Conservation (phyloP, 2,113 vertebrate species). For the Spea bombifrons region DNA sequence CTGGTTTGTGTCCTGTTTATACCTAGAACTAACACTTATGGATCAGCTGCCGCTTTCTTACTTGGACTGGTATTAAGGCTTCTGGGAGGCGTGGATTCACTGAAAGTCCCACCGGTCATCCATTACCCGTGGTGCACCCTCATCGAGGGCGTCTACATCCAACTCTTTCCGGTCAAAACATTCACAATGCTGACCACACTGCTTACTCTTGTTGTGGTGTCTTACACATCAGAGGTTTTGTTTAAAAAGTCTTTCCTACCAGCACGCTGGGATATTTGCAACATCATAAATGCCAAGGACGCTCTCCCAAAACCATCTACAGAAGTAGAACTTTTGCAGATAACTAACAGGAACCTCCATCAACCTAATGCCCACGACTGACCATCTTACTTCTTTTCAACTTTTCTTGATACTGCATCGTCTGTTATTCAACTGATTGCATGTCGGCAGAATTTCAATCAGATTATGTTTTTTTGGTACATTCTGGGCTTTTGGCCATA, state of each 20-base stretch:
- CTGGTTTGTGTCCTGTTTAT: conserved; percentile 72
- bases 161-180: conserved; percentile 70
- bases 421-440: too few relatives aligned
- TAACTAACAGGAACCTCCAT: background rate
- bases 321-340: conserved; percentile 1
- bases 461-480: too few relatives aligned
- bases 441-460: too few relatives aligned
- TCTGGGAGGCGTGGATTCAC: conserved; percentile 66
- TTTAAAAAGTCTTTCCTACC: conserved; percentile 65
- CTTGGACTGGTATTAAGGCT: conserved; percentile 65
- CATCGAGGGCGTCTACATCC: conserved; percentile 56
- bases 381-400: too few relatives aligned
- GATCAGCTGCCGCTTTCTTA: conserved; percentile 63
- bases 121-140: conserved; percentile 64
- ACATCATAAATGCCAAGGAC: background rate
- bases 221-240: conserved; percentile 54
- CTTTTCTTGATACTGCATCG: too few relatives aligned
- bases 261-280: conserved; percentile 63
- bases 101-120: conserved; percentile 58
- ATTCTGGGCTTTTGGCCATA: too few relatives aligned
- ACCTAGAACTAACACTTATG: conserved; percentile 64
- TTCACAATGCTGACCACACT: conserved; percentile 65
- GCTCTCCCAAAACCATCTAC: conserved; percentile 13
- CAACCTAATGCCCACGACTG: background rate
- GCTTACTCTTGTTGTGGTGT: conserved; percentile 57